Base-by-base conservation (phyloP, 2,113 vertebrate genomes). In the Leucopternis melanops region DNA sequence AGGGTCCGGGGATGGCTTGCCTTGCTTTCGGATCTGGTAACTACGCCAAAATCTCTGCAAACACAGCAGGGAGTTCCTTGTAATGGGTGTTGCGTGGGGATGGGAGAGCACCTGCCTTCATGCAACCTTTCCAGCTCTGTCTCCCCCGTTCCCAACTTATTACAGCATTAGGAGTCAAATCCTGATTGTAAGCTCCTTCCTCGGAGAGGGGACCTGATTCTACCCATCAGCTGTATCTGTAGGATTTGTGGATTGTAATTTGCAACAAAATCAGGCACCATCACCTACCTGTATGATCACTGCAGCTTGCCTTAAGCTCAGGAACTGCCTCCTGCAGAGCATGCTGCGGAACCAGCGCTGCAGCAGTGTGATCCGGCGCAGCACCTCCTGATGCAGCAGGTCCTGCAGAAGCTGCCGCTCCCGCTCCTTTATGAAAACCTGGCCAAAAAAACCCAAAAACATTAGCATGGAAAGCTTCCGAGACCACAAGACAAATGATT, bases 381-480 rank as follows among this genome's bases (percentile, higher is more conserved):
- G 97, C 71, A 99, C 99, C 94, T 99, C 99, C 86, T 96, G 96
- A 87, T 99, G 99, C 88, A 99, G 98, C 62, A 98, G 91, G 81
- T 98, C 98, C 96, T 99, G 99, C 36, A 99, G 97, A 44, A 97
- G 97, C 97, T 99, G 99, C 15, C 99, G 98, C 72, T 98, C 99
- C 26, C 97, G 98, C 80, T 99, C 99, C 95, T 98, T 99, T 90
- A 99, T 38, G 74, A 99, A 99, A 81, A 99, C 99, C 99, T 99
- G 96, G 44, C 25, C 82, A 20, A 91, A 87, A 36, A 79, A 12
- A 2, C 12, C 34, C 14, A 2, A 29, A 66, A 17, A 47, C 5
- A 31, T 32, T 27, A 45, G 67, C 14, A 26, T 13, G 13, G 52
- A 72, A 81, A 91, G 45, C n/a, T 85, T 13, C 34, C 1, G 1